Conservation (phyloP, 2,888 invertebrate genomes). For the Cheilosia soror region DNA sequence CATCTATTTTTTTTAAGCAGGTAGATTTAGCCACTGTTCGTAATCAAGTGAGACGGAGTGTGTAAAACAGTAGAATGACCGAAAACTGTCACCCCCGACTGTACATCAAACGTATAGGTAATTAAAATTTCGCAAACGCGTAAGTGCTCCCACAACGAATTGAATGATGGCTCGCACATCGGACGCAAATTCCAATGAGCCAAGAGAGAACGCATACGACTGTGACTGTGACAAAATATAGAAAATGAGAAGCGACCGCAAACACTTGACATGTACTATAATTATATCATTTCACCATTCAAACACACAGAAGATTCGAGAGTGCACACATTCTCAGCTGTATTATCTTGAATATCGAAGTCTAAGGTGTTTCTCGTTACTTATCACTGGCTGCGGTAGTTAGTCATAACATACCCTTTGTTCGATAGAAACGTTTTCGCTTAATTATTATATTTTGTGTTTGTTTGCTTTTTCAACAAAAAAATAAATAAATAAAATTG, state of each 20-base stretch:
- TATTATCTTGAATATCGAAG: slow-evolving; percentile 67
- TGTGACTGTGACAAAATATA: background rate
- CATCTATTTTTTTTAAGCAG: too few relatives aligned
- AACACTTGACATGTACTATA: slow-evolving; percentile 68
- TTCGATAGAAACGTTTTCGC: slow-evolving; percentile 64
- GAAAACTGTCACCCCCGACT: slow-evolving; percentile 31
- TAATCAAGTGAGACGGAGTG: too few relatives aligned
- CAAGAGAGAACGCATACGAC: slow-evolving; percentile 22
- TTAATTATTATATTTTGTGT: slow-evolving; percentile 24
- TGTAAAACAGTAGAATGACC: background rate
- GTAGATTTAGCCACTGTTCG: too few relatives aligned
- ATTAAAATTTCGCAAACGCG: slow-evolving; percentile 35
- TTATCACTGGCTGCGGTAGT: slow-evolving; percentile 63
- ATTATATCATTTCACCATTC: slow-evolving; percentile 67
- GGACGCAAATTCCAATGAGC: slow-evolving; percentile 19
- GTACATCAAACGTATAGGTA: slow-evolving; percentile 18
- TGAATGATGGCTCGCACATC: slow-evolving; percentile 22
- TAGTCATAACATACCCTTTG: slow-evolving; percentile 70
- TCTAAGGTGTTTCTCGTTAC: slow-evolving; percentile 71
- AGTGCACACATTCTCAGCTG: slow-evolving; percentile 32
- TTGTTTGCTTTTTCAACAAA: slow-evolving; percentile 40
- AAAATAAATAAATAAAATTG: background rate
- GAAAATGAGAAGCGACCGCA: slow-evolving; percentile 54
- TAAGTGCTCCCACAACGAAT: slow-evolving; percentile 23
- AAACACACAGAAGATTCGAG: slow-evolving; percentile 36